A percentile compares a stretch with the other conserved stretches of the same genome.
Evolutionary conservation across 2,797 vertebrate genomes (phyloP).

Genomic region (Syndactyla subalaris): DNA sequence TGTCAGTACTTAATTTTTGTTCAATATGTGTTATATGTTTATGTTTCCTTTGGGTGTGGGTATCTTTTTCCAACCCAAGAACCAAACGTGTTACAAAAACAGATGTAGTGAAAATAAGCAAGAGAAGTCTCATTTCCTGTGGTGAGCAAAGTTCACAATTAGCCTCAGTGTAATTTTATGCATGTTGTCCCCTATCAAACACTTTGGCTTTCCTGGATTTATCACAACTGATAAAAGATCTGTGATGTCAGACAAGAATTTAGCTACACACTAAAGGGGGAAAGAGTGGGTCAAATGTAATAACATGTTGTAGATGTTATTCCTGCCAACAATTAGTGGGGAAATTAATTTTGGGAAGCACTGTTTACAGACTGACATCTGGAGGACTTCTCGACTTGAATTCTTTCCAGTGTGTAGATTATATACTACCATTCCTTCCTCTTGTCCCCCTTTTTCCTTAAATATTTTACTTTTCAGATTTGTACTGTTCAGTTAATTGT

Average conservation of each 20-base stretch:
- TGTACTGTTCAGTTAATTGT: conserved; percentile 63
- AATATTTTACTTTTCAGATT: conserved; percentile 63
- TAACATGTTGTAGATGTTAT: conserved; percentile 43
- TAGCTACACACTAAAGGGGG: conserved; percentile 24
- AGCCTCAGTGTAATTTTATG: conserved; percentile 29
- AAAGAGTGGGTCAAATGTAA: conserved; percentile 53
- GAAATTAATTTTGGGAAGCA: conserved; percentile 75
- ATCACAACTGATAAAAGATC: conserved; percentile 64
- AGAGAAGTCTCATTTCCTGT: conserved; percentile 63
- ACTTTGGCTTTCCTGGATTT: conserved; percentile 37
- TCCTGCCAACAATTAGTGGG: conserved; percentile 76
- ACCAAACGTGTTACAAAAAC: conserved; percentile 74
- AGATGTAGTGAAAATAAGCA: conserved; percentile 72
- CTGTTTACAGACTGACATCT: conserved; percentile 84
- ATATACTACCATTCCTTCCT: conserved; percentile 59
- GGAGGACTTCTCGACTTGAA: conserved; percentile 81
- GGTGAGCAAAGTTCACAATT: conserved; percentile 62
- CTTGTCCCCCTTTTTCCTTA: not conserved
- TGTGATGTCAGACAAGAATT: conserved; percentile 46
- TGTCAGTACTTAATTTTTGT: conserved; percentile 33
- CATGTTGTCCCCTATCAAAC: conserved; percentile 34
- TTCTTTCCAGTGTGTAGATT: conserved; percentile 71
- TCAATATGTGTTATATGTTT: conserved; percentile 43
- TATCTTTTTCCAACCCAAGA: conserved; percentile 72
- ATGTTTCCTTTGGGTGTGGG: conserved; percentile 64